Base-by-base conservation (phyloP, 2,797 vertebrate species). In the Nannoperca australis region DNA sequence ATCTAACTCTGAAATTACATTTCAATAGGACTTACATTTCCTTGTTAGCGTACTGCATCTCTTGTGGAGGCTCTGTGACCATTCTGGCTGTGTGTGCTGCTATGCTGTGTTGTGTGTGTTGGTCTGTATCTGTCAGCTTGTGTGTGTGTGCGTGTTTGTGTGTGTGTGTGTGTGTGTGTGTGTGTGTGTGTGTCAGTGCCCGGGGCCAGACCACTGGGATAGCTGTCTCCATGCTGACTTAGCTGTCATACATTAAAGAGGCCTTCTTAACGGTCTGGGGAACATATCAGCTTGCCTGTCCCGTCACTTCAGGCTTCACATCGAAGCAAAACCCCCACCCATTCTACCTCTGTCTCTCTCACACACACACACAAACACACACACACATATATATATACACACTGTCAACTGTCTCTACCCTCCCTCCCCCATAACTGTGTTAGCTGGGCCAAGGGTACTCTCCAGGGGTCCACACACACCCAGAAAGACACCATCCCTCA, bases 201-300 rank as follows among this genome's bases (percentile, higher is more conserved):
- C 63, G 74, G 84, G 85, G 92, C 85, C 90, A 89, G 76, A 86
- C 88, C 85, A 81, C 85, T 85, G 89, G 92, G 85, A 86, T 84
- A 61, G 88, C 88, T 80, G 86, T 91, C 88, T 90, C 85, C 74
- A 81, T 80, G 91, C 92, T 94, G 94, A 92, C 93, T 93, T 92
- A 85, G 91, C 92, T 94, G 93, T 94, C 94, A 93, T 88, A 90
- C 84, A 91, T 88, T 89, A 84, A 91, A 89, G 79, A 93, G 90
- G 80, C 82, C 92, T 93, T 85, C 88, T 91, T 91, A 91, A 90
- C 68, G 65, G 91, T 92, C 92, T 88, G 47, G 80, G 76, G 83
- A 92, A 82, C 90, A 91, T 78, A 88, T 92, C 88, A 87, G 73
- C 85, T 63, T 66, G 81, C 82, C 85, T 88, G 87, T 89, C 82